Evolutionary conservation across 2,888 invertebrate species (phyloP), one percentile per base, ranked within the genome.

Genomic region (Philonicus albiceps): DNA sequence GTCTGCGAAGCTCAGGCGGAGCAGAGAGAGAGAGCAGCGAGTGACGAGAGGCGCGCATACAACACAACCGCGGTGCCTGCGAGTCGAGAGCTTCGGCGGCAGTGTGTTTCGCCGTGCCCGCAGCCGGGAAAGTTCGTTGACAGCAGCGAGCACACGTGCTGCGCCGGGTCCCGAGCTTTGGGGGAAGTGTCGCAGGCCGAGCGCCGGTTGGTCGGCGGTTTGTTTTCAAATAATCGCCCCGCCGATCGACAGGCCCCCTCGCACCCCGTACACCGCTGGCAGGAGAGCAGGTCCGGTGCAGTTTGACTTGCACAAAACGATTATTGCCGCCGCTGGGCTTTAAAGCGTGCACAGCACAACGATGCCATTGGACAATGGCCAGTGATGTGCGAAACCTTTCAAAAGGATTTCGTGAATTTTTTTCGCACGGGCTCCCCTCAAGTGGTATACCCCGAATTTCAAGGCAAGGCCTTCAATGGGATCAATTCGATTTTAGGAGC

Each of bases 61-160:
- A 40, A 1, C 27, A 7, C 31, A 8, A 31, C 19, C 75, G 30
- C 19, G 6, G 16, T 43, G 40, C 43, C 13, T 43, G 34, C 6
- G 8, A 2, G 37, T 6, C 8, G 78, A 49, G 30, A 49, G 30
- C 37, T 43, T 49, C 22, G 43, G 8, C 30, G 49, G 16, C n/a
- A n/a, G n/a, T n/a, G n/a, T 49, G 22, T 30, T 27, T n/a, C 72
- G 37, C 40, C 49, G 30, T 73, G n/a, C 31, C 40, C 13, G 73
- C 85, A 74, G 73, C 85, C 74, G 85, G 75, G 43, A 64, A 55
- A 84, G 86, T 86, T 86, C 86, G 84, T 86, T 86, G 86, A 86
- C 86, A 84, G 84, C 84, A 6, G 31, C 73, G 73, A 22, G 37
- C 40, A 83, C 86, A 86, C 86, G 86, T 86, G 86, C 84, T 76